A percentile compares a stretch with the other conserved stretches of the same genome.
These are phyloP conservation scores for Mamestra configurata DNA, from an alignment of 1,140 invertebrate species.

Conservation along the genomic window DNA sequence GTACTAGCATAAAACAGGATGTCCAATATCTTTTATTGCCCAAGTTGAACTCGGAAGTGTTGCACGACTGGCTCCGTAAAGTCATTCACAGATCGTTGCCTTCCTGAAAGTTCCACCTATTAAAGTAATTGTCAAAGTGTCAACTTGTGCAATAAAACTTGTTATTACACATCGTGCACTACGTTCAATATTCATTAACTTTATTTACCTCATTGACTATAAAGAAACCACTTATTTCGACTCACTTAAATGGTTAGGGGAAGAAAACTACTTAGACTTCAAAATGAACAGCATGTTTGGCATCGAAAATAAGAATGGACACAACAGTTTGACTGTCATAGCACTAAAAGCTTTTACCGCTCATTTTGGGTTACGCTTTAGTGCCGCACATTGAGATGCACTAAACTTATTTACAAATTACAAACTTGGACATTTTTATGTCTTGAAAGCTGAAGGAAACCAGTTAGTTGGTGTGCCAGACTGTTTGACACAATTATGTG, in stretches of 20 bases:
- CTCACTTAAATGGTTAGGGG: neutral
- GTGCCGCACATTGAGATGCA: constrained; percentile 1
- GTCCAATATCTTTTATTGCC: neutral
- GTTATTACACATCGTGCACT: neutral
- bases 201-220: neutral
- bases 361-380: neutral
- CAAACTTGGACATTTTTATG: constrained; percentile 25
- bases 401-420: constrained; percentile 37
- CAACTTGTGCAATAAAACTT: neutral
- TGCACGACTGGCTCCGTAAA: too few species aligned
- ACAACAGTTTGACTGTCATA: neutral
- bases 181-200: neutral
- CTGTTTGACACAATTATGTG: constrained; percentile 33
- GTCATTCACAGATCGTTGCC: neutral
- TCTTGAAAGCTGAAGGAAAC: neutral
- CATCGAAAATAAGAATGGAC: neutral
- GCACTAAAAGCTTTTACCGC: constrained; percentile 14
- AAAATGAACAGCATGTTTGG: neutral
- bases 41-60: too few species aligned
- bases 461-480: neutral
- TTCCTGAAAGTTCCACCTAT: neutral
- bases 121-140: neutral
- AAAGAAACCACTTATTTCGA: neutral
- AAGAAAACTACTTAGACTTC: neutral
- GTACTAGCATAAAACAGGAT: neutral